phyloP scores from a whole-genome alignment of 1,140 invertebrate species.

The Aphelenchoides fujianensis region DNA sequence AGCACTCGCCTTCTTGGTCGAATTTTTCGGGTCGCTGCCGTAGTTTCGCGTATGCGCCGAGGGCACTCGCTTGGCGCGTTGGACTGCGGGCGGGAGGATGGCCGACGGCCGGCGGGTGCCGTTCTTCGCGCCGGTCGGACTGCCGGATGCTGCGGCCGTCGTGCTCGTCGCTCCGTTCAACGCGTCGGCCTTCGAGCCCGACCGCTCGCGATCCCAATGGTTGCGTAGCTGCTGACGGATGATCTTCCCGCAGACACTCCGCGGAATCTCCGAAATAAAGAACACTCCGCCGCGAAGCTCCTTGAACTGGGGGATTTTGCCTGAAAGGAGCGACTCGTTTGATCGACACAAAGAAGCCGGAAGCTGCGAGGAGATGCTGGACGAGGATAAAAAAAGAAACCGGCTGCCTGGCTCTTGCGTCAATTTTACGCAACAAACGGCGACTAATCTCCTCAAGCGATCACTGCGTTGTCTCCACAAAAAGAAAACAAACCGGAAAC shows the following conservation, averaged over 20 bases:
- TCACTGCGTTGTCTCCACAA: too few species aligned
- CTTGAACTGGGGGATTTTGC: slow-evolving; percentile 51
- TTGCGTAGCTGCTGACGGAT: slow-evolving; percentile 20
- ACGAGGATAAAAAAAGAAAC: not conserved
- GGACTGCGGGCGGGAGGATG: not conserved
- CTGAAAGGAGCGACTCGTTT: slow-evolving; percentile 27
- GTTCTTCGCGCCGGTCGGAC: not conserved
- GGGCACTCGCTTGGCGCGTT: too few species aligned
- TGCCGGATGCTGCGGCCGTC: not conserved
- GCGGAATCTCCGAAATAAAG: slow-evolving; percentile 25
- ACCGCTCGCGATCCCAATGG: slow-evolving; percentile 25
- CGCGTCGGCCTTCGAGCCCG: not conserved
- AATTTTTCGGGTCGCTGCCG: too few species aligned
- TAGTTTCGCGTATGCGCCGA: too few species aligned
- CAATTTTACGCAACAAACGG: too few species aligned
- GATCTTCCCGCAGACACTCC: slow-evolving; percentile 17
- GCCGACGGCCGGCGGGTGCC: not conserved
- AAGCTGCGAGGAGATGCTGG: too few species aligned
- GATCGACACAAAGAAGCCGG: not conserved
- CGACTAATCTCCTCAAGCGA: too few species aligned
- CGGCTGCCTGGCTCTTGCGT: not conserved
- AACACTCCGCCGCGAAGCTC: slow-evolving; percentile 19
- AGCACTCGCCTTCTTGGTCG: too few species aligned
- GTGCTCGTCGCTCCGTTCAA: not conserved
- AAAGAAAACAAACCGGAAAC: slow-evolving; percentile 13